Conservation (phyloP, 1,140 invertebrate species). For the Drosophila paulistorum region DNA sequence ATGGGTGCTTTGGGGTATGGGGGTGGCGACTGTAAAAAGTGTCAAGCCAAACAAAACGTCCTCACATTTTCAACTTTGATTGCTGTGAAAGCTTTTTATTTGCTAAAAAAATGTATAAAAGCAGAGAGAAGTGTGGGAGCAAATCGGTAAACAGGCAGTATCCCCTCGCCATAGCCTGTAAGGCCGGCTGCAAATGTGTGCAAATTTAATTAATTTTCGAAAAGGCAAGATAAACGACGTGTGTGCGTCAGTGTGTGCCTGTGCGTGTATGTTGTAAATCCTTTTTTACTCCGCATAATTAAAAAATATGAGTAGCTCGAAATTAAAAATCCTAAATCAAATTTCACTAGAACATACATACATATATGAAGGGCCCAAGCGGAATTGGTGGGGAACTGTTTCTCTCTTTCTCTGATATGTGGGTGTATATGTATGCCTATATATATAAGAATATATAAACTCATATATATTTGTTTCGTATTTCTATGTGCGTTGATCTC, state of each 20-base stretch:
- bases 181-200: conserved; percentile 70
- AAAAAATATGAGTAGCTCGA: conserved; percentile 81
- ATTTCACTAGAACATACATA: conserved; percentile 52
- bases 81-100: conserved; percentile 79
- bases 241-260: conserved; percentile 21
- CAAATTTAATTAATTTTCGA: conserved; percentile 81
- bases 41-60: conserved; percentile 46
- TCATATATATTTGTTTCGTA: conserved; percentile 28
- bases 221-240: conserved; percentile 53
- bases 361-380: conserved; percentile 10
- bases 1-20: background rate
- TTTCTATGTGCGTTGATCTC: conserved; percentile 60
- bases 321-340: conserved; percentile 83
- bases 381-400: background rate
- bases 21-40: conserved; percentile 27
- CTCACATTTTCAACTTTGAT: conserved; percentile 72
- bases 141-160: background rate
- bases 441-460: background rate
- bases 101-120: conserved; percentile 40
- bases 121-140: background rate
- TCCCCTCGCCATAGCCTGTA: conserved; percentile 4
- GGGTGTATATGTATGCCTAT: background rate
- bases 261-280: conserved; percentile 64
- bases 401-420: background rate
- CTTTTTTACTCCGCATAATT: conserved; percentile 82